Evolutionary conservation across 2,888 invertebrate species (phyloP), one percentile per base, ranked within the genome.

Genomic region (Electrophaes corylata): DNA sequence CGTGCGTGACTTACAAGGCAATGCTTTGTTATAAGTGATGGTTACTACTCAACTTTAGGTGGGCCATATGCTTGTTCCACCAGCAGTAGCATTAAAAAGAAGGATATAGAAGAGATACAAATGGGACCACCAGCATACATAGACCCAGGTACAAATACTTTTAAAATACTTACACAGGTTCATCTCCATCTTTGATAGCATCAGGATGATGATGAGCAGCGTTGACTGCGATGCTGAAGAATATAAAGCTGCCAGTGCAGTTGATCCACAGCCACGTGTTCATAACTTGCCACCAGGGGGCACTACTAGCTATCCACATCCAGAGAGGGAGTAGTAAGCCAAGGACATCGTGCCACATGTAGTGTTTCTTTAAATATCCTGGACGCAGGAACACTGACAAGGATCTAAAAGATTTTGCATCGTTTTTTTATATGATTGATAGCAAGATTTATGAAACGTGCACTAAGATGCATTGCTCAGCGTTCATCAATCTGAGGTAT

Each of bases 141-240:
- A 29, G 29, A 0, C 6, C 4, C 5, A 1, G 29, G 2, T 8
- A 8, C 6, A 4, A 29, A 29, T 33, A 4, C 2, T 37, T 6
- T 41, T n/a, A 39, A 31, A 37, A 47, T 26, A 67, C 65, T 67
- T 84, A 95, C 95, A 93, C 92, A 39, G 93, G 88, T 66, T 93
- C 83, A 79, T 97, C 96, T 0, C 96, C 96, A 73, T 96, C 96
- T 75, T 96, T 96, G 73, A 95, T 95, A 45, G 95, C 94, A 52
- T 95, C 93, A 0, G 96, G 96, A 80, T 96, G 96, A 77, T 97
- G 96, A 83, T 97, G 97, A 0, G 95, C 96, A 3, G 96, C 96
- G 74, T 94, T 96, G 1, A 95, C 70, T 1, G 95, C 96, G 61
- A 96, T 93, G 0, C 89, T 70, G 3, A 86, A 90, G 75, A 96